Conservation (phyloP, 2,797 vertebrate genomes). For the Sebastes alutus region DNA sequence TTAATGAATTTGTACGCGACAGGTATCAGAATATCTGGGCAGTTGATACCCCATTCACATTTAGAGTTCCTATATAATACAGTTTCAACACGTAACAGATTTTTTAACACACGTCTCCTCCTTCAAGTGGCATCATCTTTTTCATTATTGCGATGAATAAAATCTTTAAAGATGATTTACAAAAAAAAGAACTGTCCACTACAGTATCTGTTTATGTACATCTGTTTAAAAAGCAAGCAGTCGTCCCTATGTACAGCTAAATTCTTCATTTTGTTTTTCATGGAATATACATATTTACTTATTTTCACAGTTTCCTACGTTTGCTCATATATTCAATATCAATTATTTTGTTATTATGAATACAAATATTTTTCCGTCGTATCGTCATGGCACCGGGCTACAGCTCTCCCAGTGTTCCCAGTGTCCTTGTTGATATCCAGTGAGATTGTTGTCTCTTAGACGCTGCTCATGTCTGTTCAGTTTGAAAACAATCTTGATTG, state of each 20-base stretch:
- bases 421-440: constrained; percentile 81
- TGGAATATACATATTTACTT: constrained; percentile 96
- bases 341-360: constrained; percentile 63
- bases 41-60: constrained; percentile 78
- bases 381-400: constrained; percentile 74
- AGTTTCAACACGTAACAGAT: constrained; percentile 78
- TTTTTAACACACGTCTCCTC: constrained; percentile 44
- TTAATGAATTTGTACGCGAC: constrained; percentile 53
- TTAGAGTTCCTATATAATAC: constrained; percentile 68
- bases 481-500: constrained; percentile 82
- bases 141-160: constrained; percentile 97
- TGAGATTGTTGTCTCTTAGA: constrained; percentile 83
- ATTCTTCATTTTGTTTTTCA: constrained; percentile 86
- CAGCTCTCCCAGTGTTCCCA: constrained; percentile 67
- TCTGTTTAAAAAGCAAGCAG: constrained; percentile 98
- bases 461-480: constrained; percentile 79
- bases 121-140: constrained; percentile 88
- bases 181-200: constrained; percentile 94
- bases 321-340: constrained; percentile 76
- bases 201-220: constrained; percentile 89
- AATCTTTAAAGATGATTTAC: constrained; percentile 92
- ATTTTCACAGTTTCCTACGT: constrained; percentile 90
- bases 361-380: constrained; percentile 58
- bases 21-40: constrained; percentile 73
- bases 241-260: constrained; percentile 91